Evolutionary conservation across 2,888 invertebrate genomes (phyloP).

Genomic region (Linnaemya tessellans): DNA sequence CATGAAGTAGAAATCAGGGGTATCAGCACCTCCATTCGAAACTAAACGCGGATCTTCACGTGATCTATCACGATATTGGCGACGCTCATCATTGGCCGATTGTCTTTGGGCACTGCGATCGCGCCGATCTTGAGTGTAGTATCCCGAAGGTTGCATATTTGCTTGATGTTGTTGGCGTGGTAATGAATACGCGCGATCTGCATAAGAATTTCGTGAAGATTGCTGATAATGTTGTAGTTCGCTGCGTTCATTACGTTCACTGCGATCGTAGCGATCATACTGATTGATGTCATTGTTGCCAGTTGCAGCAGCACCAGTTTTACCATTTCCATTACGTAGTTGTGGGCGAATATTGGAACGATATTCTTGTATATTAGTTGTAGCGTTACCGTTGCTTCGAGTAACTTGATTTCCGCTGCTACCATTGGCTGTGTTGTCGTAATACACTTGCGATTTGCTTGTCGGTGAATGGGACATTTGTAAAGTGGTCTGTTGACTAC

Average conservation of each 20-base stretch:
- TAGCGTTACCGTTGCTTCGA: conserved; percentile 64
- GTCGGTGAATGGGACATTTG: conserved; percentile 83
- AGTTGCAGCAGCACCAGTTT: conserved; percentile 3
- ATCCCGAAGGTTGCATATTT: conserved; percentile 83
- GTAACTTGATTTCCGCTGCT: conserved; percentile 64
- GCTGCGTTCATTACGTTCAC: conserved; percentile 85
- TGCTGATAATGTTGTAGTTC: conserved; percentile 84
- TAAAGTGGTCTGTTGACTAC: conserved; percentile 81
- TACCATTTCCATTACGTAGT: conserved; percentile 64
- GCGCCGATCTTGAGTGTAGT: conserved; percentile 85
- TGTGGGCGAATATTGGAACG: conserved; percentile 74
- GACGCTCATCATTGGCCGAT: conserved; percentile 74
- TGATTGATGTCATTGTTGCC: conserved; percentile 53
- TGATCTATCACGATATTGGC: conserved; percentile 80
- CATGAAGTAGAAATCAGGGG: conserved; percentile 96
- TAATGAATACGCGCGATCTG: conserved; percentile 89
- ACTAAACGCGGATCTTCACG: conserved; percentile 80
- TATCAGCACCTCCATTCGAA: conserved; percentile 82
- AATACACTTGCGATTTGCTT: conserved; percentile 81
- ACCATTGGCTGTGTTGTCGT: conserved; percentile 76
- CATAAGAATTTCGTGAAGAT: conserved; percentile 81
- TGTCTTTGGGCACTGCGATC: conserved; percentile 83
- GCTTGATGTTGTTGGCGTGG: conserved; percentile 85
- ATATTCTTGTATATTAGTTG: conserved; percentile 74
- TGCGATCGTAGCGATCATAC: conserved; percentile 73